Evolutionary conservation across 2,888 invertebrate species (phyloP).

Genomic region (Cremastobaeus sp.): DNA sequence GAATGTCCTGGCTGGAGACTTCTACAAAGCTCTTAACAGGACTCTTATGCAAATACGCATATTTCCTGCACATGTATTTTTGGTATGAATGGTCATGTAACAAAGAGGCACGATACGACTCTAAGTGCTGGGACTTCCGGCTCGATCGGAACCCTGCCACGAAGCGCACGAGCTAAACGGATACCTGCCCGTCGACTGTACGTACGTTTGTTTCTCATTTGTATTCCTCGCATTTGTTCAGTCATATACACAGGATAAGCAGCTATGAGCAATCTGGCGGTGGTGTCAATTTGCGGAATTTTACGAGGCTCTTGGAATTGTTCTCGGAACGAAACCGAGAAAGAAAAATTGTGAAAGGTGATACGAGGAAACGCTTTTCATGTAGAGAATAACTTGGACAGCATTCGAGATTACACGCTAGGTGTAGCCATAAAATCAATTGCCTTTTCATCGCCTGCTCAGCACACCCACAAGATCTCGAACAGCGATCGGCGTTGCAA

Average conservation of each 20-base stretch:
- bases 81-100: constrained; percentile 51
- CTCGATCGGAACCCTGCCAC: constrained; percentile 48
- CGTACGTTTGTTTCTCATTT: constrained; percentile 36
- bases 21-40: constrained; percentile 46
- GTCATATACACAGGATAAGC: constrained; percentile 47
- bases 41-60: constrained; percentile 53
- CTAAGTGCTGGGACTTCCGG: constrained; percentile 38
- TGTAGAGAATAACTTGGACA: too few relatives aligned
- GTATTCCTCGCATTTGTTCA: constrained; percentile 50
- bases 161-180: constrained; percentile 44
- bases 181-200: constrained; percentile 29
- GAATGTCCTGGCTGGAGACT: constrained; percentile 27
- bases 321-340: background rate
- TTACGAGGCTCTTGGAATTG: constrained; percentile 23
- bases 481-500: too few relatives aligned
- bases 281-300: constrained; percentile 55
- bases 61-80: constrained; percentile 56
- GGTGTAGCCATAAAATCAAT: too few relatives aligned
- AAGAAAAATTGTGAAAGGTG: background rate
- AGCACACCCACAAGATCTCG: too few relatives aligned
- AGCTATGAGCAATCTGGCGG: constrained; percentile 28
- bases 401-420: too few relatives aligned
- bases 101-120: constrained; percentile 47
- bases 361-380: background rate
- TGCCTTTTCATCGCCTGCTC: too few relatives aligned